Conservation (phyloP, 2,113 vertebrate genomes). For the Chaetodon trifascialis region DNA sequence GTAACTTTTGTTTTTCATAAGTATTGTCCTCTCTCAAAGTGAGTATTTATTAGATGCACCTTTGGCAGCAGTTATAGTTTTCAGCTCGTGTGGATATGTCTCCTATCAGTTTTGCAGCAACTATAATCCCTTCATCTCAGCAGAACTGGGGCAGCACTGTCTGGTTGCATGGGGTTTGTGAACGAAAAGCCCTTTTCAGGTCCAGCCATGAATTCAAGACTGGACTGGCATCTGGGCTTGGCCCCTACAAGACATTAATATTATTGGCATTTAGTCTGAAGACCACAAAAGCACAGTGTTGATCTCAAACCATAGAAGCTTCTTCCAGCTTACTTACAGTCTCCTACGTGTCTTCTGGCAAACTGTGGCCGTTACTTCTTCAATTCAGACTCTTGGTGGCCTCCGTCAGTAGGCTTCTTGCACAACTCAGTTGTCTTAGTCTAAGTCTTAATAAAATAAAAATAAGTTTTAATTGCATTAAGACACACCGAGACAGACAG, state of each 20-base stretch:
- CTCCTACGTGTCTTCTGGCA: background rate
- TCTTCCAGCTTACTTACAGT: background rate
- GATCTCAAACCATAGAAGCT: background rate
- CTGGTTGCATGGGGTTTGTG: background rate
- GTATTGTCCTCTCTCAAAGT: background rate
- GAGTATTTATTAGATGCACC: background rate
- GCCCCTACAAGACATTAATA: no score
- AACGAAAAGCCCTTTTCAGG: background rate
- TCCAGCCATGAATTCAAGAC: background rate
- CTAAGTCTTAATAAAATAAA: no score
- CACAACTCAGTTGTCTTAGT: background rate
- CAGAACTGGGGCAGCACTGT: background rate
- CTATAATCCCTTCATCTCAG: background rate
- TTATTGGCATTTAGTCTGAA: background rate
- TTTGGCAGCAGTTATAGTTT: background rate
- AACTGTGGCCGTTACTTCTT: no score
- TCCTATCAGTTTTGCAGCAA: background rate
- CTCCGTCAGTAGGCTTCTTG: background rate
- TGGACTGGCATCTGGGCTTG: no score
- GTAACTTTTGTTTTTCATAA: background rate
- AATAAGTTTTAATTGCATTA: no score
- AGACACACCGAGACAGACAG: no score
- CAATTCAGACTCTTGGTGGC: background rate
- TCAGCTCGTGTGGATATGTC: background rate
- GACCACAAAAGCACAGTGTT: background rate